Evolutionary conservation across 2,797 vertebrate genomes (phyloP).

Genomic region (Spea hammondii): DNA sequence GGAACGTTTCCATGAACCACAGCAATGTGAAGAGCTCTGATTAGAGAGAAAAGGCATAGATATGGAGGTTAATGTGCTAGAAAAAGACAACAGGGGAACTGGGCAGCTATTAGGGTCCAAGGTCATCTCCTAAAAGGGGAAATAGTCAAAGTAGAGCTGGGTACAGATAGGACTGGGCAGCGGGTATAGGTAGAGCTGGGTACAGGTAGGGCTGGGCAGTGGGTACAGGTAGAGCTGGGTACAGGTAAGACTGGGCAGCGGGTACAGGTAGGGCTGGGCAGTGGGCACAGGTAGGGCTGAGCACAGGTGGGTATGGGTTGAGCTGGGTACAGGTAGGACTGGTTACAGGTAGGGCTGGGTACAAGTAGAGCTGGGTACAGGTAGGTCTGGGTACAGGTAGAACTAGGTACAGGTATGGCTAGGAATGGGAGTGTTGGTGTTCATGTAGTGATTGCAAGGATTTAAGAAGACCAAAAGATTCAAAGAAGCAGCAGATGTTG

Average conservation of each 20-base stretch:
- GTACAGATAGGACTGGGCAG: background rate
- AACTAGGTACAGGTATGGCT: too few species aligned
- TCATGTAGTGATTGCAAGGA: too few species aligned
- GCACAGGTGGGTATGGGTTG: background rate
- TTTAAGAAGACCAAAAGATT: too few species aligned
- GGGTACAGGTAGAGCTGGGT: background rate
- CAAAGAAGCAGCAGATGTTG: too few species aligned
- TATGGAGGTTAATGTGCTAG: background rate
- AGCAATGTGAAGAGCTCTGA: conserved; percentile 85
- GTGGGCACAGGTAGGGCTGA: background rate
- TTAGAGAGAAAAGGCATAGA: background rate
- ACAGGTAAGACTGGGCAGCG: background rate
- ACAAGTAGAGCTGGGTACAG: too few species aligned
- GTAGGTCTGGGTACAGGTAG: too few species aligned
- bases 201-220: background rate
- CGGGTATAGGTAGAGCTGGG: background rate
- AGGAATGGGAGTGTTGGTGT: too few species aligned
- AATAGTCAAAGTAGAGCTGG: background rate
- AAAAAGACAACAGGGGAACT: background rate
- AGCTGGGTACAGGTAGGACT: background rate
- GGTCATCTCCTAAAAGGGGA: background rate
- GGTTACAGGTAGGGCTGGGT: too few species aligned
- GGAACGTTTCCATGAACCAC: conserved; percentile 75
- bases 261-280: background rate
- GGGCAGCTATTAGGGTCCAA: background rate